Conservation (phyloP, 2,797 vertebrate genomes). For the Thalassophryne amazonica region DNA sequence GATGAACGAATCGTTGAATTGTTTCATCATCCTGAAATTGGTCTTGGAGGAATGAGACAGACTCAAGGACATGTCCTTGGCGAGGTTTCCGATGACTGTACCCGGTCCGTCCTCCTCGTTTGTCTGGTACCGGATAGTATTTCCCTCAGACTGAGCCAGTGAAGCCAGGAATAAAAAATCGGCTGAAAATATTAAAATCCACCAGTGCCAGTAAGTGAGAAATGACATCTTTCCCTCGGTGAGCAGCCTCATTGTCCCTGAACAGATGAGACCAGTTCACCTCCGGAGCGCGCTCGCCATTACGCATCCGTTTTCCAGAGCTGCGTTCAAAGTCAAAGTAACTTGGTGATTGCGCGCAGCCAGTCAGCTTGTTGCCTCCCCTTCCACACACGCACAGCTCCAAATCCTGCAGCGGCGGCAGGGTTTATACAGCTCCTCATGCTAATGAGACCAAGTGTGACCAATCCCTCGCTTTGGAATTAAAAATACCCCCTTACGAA, state of each 20-base stretch:
- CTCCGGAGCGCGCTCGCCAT: conserved; percentile 55
- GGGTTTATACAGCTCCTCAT: conserved; percentile 87
- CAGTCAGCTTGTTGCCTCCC: conserved; percentile 70
- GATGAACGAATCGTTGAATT: conserved; percentile 89
- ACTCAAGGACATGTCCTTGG: conserved; percentile 89
- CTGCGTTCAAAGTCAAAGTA: conserved; percentile 74
- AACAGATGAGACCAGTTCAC: conserved; percentile 36
- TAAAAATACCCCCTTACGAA: conserved; percentile 66
- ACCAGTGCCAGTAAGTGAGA: conserved; percentile 55
- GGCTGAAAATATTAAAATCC: conserved; percentile 64
- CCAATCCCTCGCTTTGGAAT: conserved; percentile 75
- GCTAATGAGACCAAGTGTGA: conserved; percentile 85
- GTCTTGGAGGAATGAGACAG: conserved; percentile 76
- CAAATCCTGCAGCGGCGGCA: conserved; percentile 71
- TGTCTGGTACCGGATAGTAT: conserved; percentile 90
- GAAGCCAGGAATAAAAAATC: conserved; percentile 60
- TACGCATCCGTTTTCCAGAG: conserved; percentile 57
- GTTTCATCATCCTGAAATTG: conserved; percentile 89
- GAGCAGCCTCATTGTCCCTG: conserved; percentile 41
- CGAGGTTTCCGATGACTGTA: conserved; percentile 91
- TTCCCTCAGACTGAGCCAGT: conserved; percentile 73
- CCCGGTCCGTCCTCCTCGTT: conserved; percentile 89
- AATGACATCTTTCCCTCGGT: conserved; percentile 20
- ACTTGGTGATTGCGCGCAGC: conserved; percentile 61
- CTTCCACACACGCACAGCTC: conserved; percentile 70